phyloP scores from a whole-genome alignment of 2,888 invertebrate genomes.

The Drosophila koepferae region DNA sequence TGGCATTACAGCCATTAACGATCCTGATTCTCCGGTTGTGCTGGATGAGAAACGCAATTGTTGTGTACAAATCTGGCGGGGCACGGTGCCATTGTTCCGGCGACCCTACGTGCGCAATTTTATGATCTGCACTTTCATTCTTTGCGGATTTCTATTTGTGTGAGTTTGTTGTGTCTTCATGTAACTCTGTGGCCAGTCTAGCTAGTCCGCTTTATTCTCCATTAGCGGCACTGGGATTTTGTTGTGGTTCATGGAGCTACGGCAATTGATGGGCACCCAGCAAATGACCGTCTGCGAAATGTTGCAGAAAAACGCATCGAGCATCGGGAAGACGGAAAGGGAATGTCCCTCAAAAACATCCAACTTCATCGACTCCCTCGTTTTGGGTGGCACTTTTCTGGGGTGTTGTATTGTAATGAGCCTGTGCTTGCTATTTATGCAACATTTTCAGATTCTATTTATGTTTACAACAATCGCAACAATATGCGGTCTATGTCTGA shows the following conservation, averaged over 20 bases:
- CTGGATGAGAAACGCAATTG: neutral
- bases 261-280: neutral
- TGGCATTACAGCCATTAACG: conserved; percentile 33
- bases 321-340: too few relatives aligned
- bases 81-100: conserved; percentile 22
- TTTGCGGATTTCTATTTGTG: conserved; percentile 28
- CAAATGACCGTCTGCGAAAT: conserved; percentile 14
- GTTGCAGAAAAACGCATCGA: neutral
- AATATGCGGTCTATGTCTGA: conserved; percentile 20
- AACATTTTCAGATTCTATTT: conserved; percentile 7
- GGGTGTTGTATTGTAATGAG: neutral
- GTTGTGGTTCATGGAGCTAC: conserved; percentile 28
- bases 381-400: conserved; percentile 17
- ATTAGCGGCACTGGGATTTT: conserved; percentile 38
- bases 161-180: conserved; percentile 20
- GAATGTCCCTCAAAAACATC: neutral
- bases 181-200: neutral
- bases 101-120: conserved; percentile 4
- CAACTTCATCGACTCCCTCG: conserved; percentile 14
- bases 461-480: neutral
- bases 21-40: neutral
- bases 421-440: conserved; percentile 6
- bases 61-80: conserved; percentile 13
- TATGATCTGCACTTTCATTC: neutral
- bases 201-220: neutral